A percentile compares a stretch with the other conserved stretches of the same genome.
Evolutionary conservation across 2,113 vertebrate genomes (phyloP).

Genomic region (Geococcyx californianus): DNA sequence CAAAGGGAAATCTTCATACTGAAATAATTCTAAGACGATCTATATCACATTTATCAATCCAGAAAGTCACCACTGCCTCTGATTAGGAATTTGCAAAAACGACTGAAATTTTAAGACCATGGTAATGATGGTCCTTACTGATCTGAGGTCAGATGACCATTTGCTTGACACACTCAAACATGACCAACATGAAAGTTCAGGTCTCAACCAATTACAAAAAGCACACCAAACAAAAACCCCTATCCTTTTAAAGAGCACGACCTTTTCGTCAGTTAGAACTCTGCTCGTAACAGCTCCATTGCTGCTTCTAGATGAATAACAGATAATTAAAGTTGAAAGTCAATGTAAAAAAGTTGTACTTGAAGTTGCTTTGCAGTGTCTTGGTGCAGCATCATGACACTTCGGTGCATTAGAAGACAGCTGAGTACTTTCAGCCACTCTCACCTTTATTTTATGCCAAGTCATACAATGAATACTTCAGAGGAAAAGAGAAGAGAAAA

Average conservation of each 20-base stretch:
- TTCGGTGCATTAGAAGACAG: background rate
- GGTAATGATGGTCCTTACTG: background rate
- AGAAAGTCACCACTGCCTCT: background rate
- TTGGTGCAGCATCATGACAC: background rate
- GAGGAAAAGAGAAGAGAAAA: background rate
- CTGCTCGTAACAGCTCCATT: background rate
- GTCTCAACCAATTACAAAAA: background rate
- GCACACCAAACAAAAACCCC: background rate
- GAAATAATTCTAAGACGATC: background rate
- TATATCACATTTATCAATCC: background rate
- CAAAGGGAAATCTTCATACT: background rate
- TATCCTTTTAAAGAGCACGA: background rate
- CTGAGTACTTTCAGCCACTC: background rate
- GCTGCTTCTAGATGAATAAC: background rate
- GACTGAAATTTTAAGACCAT: background rate
- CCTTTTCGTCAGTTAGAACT: background rate
- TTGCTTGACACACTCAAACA: background rate
- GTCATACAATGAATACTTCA: background rate
- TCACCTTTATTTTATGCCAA: background rate
- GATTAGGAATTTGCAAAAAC: background rate
- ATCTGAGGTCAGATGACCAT: background rate
- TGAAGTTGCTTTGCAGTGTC: background rate
- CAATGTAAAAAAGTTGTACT: background rate
- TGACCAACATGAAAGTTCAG: background rate
- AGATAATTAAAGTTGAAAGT: background rate